Conservation (phyloP, 2,888 invertebrate species). For the Hirtodrosophila histrioides region DNA sequence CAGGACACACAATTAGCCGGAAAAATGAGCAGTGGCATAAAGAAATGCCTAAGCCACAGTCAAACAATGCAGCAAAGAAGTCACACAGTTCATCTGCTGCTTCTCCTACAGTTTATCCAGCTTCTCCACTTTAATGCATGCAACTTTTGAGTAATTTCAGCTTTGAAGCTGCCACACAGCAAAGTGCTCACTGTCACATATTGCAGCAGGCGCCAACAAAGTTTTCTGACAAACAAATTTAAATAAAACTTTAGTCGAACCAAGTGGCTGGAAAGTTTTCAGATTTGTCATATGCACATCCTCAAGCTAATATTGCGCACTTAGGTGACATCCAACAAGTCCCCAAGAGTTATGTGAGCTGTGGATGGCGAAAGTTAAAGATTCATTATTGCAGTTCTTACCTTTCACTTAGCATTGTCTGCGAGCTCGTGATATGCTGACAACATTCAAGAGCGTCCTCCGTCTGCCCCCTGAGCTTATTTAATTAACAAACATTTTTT, state of each 20-base stretch:
- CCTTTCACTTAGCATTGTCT: not conserved
- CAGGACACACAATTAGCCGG: slow-evolving; percentile 71
- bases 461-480: not conserved
- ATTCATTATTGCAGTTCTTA: not conserved
- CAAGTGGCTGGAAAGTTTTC: slow-evolving; percentile 62
- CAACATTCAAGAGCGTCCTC: too few species aligned
- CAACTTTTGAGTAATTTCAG: slow-evolving; percentile 5
- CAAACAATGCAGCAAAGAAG: slow-evolving; percentile 62
- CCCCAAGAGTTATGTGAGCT: slow-evolving; percentile 9
- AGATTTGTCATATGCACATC: slow-evolving; percentile 75
- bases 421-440: not conserved
- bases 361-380: not conserved
- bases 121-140: not conserved
- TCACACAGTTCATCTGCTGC: slow-evolving; percentile 52
- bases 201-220: slow-evolving; percentile 33
- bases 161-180: not conserved
- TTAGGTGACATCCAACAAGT: slow-evolving; percentile 39
- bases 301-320: slow-evolving; percentile 59
- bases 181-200: not conserved
- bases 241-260: slow-evolving; percentile 47
- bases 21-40: slow-evolving; percentile 64
- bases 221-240: slow-evolving; percentile 48
- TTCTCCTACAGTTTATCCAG: slow-evolving; percentile 6
- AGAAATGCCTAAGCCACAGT: slow-evolving; percentile 55
- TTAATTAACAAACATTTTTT: slow-evolving; percentile 4